These are phyloP conservation scores for Ormyrus rosae DNA, from an alignment of 2,888 invertebrate genomes.

Conservation along the genomic window DNA sequence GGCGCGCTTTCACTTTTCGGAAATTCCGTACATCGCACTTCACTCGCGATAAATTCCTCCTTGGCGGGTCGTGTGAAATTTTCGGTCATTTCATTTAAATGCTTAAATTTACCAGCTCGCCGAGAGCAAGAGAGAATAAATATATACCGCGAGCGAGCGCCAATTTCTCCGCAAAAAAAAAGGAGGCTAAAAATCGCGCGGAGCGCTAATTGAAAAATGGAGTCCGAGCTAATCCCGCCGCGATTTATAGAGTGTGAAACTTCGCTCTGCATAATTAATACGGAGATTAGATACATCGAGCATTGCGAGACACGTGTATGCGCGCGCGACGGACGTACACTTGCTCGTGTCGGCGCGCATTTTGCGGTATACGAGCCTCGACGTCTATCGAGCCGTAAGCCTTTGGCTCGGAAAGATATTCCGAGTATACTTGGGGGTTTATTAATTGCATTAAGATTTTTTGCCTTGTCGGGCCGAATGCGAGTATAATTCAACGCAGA, in stretches of 20 bases:
- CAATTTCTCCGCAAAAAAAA: not conserved
- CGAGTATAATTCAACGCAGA: too few species aligned
- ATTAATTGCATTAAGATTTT: too few species aligned
- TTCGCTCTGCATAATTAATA: not conserved
- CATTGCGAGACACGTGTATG: not conserved
- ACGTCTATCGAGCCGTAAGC: too few species aligned
- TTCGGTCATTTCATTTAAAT: too few species aligned
- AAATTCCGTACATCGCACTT: not conserved
- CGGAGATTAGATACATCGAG: conserved; percentile 30
- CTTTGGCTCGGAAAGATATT: too few species aligned
- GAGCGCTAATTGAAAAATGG: not conserved
- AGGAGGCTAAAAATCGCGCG: not conserved
- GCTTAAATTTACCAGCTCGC: too few species aligned
- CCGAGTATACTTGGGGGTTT: too few species aligned
- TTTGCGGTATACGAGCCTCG: conserved; percentile 17
- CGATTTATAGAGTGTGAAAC: conserved; percentile 32
- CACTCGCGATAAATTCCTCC: too few species aligned
- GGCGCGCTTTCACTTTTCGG: conserved; percentile 19
- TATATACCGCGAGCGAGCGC: too few species aligned
- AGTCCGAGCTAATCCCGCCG: not conserved
- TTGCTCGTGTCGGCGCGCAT: not conserved
- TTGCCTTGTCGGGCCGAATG: too few species aligned
- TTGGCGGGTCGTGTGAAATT: too few species aligned
- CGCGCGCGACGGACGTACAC: not conserved
- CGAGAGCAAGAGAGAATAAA: not conserved